These are phyloP conservation scores for Oryzaephilus surinamensis DNA, from an alignment of 1,140 invertebrate species.

Conservation along the genomic window DNA sequence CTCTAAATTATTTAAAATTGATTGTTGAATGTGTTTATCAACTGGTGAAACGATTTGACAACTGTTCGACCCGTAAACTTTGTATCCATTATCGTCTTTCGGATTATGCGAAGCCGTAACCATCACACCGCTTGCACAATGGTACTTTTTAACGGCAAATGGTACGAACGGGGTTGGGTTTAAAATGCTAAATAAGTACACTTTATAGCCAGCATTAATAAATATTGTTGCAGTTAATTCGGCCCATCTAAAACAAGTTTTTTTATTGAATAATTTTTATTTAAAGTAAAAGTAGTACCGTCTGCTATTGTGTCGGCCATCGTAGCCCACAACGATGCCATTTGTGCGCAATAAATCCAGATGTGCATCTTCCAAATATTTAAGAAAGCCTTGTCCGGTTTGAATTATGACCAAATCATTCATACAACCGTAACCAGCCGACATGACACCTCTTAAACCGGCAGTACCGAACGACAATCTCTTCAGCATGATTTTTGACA, in stretches of 20 bases:
- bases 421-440: constrained; percentile 84
- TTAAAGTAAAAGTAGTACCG: constrained; percentile 43
- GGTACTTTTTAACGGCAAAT: constrained; percentile 60
- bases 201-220: constrained; percentile 61
- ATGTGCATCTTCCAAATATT: constrained; percentile 57
- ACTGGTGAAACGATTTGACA: constrained; percentile 92
- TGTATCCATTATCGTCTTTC: constrained; percentile 98
- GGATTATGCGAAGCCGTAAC: constrained; percentile 99
- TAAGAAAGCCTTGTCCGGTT: constrained; percentile 83
- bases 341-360: constrained; percentile 41
- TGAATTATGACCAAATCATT: constrained; percentile 97
- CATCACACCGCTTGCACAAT: constrained; percentile 79
- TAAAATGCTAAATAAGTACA: constrained; percentile 71
- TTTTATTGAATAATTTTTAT: neutral
- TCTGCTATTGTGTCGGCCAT: constrained; percentile 88
- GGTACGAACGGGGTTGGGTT: constrained; percentile 92
- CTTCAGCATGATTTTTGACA: constrained; percentile 49
- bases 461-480: constrained; percentile 60
- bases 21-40: constrained; percentile 76
- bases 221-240: constrained; percentile 81
- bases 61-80: constrained; percentile 91
- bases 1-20: constrained; percentile 68
- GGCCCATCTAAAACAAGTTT: constrained; percentile 63
- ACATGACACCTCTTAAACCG: constrained; percentile 85
- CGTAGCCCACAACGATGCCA: constrained; percentile 87